These are phyloP conservation scores for Artibeus lituratus DNA, from an alignment of 2,797 vertebrate species.

Conservation along the genomic window DNA sequence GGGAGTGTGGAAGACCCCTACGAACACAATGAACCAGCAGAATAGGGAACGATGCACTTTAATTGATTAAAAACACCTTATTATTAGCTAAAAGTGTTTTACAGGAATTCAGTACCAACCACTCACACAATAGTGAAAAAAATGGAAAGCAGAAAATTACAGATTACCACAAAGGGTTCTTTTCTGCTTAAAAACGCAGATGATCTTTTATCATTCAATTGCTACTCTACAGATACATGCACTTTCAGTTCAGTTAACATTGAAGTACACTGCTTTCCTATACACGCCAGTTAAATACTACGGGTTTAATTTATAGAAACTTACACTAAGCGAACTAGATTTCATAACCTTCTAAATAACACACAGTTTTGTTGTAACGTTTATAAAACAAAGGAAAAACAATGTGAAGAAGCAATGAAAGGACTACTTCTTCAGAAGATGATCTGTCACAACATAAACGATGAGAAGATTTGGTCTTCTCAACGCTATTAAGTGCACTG, in stretches of 20 bases:
- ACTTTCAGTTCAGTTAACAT: constrained; percentile 73
- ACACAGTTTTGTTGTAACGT: constrained; percentile 71
- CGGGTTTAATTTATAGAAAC: constrained; percentile 72
- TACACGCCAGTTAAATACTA: constrained; percentile 70
- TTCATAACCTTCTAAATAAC: constrained; percentile 71
- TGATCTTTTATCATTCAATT: constrained; percentile 79
- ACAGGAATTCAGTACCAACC: constrained; percentile 73
- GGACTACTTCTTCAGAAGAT: constrained; percentile 19
- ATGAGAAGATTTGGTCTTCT: not conserved
- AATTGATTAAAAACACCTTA: constrained; percentile 66
- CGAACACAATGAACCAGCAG: not conserved
- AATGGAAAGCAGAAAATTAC: constrained; percentile 75
- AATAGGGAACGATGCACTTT: not conserved
- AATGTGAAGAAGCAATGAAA: constrained; percentile 45
- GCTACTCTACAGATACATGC: constrained; percentile 64
- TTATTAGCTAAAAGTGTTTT: constrained; percentile 75
- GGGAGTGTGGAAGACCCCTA: not conserved
- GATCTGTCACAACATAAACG: not conserved
- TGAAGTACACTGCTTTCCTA: constrained; percentile 62
- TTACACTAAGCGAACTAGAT: constrained; percentile 75
- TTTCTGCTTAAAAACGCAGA: constrained; percentile 78
- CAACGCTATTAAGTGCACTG: not conserved
- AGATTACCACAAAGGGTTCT: constrained; percentile 76
- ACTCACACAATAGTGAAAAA: constrained; percentile 72
- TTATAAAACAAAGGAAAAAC: not conserved